phyloP scores from a whole-genome alignment of 2,888 invertebrate species.

The Eupithecia vulgata region DNA sequence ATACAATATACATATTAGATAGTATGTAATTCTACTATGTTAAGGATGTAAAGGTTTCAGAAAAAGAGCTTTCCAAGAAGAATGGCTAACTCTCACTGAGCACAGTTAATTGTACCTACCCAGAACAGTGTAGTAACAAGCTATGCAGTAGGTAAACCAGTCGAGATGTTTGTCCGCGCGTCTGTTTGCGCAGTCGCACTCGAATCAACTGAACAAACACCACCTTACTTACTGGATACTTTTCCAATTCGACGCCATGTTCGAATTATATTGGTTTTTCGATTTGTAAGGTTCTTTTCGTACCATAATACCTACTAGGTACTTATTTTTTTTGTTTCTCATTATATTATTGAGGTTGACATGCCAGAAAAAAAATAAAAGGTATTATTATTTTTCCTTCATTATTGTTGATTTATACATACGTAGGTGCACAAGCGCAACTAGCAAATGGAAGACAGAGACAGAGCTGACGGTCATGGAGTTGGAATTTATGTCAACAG shows the following conservation, averaged over 20 bases:
- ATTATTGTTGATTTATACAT: background rate
- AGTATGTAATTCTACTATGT: too few species aligned
- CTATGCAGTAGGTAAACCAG: constrained; percentile 27
- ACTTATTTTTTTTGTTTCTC: too few species aligned
- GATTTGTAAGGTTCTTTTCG: background rate
- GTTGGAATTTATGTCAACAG: constrained; percentile 36
- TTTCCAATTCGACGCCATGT: constrained; percentile 33
- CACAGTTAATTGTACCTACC: background rate
- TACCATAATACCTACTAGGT: too few species aligned
- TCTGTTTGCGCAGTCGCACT: constrained; percentile 44
- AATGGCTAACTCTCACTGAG: background rate
- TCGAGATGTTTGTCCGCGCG: constrained; percentile 28
- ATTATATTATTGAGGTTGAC: too few species aligned
- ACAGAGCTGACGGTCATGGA: constrained; percentile 24
- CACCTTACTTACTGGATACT: constrained; percentile 34
- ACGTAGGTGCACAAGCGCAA: background rate
- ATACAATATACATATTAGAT: too few species aligned
- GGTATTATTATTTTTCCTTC: too few species aligned
- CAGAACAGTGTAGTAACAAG: constrained; percentile 15
- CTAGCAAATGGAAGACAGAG: background rate
- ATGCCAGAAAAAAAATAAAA: too few species aligned
- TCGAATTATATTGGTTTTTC: constrained; percentile 23
- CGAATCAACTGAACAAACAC: constrained; percentile 48
- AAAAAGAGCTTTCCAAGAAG: background rate
- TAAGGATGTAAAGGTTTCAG: too few species aligned